These are phyloP conservation scores for Probosciger aterrimus DNA, from an alignment of 2,113 vertebrate genomes.

Conservation along the genomic window DNA sequence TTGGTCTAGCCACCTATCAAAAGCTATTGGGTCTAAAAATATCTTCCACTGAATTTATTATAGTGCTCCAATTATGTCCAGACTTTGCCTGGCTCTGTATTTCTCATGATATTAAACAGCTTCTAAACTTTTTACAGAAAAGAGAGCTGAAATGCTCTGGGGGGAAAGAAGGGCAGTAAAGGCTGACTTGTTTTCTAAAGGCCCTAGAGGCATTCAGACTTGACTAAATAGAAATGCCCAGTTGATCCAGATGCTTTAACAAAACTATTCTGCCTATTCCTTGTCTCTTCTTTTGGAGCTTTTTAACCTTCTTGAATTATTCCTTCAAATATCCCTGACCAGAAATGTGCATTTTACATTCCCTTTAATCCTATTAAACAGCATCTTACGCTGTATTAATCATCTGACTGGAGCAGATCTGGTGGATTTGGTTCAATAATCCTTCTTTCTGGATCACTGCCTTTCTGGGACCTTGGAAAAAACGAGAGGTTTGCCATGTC, in stretches of 20 bases:
- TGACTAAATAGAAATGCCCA: background rate
- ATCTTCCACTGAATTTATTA: background rate
- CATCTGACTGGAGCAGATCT: constrained; percentile 64
- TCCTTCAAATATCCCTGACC: background rate
- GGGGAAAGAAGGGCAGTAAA: background rate
- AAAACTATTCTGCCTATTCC: background rate
- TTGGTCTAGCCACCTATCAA: background rate
- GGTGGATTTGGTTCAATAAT: constrained; percentile 54
- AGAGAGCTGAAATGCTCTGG: background rate
- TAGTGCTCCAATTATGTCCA: background rate
- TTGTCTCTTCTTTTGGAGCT: background rate
- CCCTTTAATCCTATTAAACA: constrained; percentile 49
- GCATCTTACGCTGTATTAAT: constrained; percentile 38
- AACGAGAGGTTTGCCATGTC: background rate
- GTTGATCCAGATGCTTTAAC: background rate
- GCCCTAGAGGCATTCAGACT: background rate
- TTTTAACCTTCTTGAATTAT: constrained; percentile 1
- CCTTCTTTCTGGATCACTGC: constrained; percentile 49
- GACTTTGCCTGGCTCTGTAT: background rate
- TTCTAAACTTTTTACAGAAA: background rate
- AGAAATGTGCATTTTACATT: constrained; percentile 39
- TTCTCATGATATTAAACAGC: background rate
- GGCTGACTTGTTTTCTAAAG: background rate
- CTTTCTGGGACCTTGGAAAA: constrained; percentile 40
- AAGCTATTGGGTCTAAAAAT: background rate